Evolutionary conservation across 2,113 vertebrate genomes (phyloP).

Genomic region (Balaenoptera acutorostrata): DNA sequence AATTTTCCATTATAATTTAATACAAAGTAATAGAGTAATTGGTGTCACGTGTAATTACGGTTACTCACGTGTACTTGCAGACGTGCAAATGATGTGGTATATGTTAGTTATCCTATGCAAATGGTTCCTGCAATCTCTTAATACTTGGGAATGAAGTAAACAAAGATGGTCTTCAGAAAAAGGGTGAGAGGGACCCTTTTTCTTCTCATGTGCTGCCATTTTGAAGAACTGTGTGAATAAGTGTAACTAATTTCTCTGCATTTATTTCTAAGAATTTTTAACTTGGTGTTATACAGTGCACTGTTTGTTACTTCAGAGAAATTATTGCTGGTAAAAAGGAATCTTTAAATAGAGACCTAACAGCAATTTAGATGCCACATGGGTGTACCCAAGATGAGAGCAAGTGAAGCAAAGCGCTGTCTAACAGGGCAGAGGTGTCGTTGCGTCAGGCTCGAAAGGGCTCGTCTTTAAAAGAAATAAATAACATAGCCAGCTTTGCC

Average conservation of each 20-base stretch:
- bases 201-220: conserved; percentile 77
- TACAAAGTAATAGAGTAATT: conserved; percentile 99
- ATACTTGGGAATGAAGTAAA: conserved; percentile 87
- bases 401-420: background rate
- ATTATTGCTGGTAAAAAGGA: conserved; percentile 68
- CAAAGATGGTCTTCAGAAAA: conserved; percentile 81
- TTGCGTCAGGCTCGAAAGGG: background rate
- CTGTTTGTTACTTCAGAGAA: conserved; percentile 72
- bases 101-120: conserved; percentile 99
- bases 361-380: conserved; percentile 16
- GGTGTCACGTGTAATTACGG: conserved; percentile 99
- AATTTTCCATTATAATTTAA: conserved; percentile 99
- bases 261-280: conserved; percentile 79
- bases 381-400: background rate
- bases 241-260: conserved; percentile 78
- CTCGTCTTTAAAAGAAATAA: background rate
- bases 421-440: background rate
- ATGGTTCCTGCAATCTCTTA: conserved; percentile 90
- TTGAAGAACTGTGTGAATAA: conserved; percentile 78
- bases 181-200: conserved; percentile 78
- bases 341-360: conserved; percentile 25
- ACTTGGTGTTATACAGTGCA: conserved; percentile 68
- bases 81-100: conserved; percentile 99
- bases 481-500: background rate
- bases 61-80: conserved; percentile 99